Conservation (phyloP, 2,113 vertebrate species). For the Laterallus jamaicensis region DNA sequence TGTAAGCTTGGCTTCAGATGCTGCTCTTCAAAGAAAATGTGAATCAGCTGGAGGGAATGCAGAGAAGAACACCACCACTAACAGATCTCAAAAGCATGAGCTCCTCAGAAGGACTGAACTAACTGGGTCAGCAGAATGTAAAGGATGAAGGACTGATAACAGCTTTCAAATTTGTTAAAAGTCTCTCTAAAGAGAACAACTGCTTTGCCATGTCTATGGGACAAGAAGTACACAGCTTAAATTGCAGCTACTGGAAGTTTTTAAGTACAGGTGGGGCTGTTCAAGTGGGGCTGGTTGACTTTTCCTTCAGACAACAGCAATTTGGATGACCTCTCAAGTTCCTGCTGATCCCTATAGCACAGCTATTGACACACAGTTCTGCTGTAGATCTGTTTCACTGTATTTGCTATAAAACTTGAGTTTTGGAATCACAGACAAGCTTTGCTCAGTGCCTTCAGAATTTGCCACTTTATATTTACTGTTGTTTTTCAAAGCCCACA, state of each 20-base stretch:
- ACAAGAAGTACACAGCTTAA: neutral
- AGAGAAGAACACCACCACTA: neutral
- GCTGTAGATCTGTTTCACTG: neutral
- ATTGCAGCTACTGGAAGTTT: neutral
- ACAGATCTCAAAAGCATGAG: neutral
- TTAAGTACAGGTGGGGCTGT: neutral
- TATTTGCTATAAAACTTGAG: neutral
- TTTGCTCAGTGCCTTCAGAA: neutral
- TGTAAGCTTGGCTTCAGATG: neutral
- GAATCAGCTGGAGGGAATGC: neutral
- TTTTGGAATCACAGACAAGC: neutral
- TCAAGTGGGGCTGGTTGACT: neutral
- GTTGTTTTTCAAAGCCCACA: neutral
- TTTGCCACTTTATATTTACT: neutral
- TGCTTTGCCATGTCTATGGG: neutral
- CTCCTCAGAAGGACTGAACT: neutral
- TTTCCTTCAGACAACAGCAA: neutral
- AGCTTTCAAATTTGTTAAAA: neutral
- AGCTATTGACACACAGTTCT: neutral
- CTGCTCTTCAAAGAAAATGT: constrained; percentile 10
- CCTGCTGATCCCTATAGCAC: neutral
- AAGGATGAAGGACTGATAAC: neutral
- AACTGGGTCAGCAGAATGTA: neutral
- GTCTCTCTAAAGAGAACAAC: neutral
- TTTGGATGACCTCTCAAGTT: neutral